Conservation (phyloP, 2,888 invertebrate genomes). For the Hyposoter dolosus region DNA sequence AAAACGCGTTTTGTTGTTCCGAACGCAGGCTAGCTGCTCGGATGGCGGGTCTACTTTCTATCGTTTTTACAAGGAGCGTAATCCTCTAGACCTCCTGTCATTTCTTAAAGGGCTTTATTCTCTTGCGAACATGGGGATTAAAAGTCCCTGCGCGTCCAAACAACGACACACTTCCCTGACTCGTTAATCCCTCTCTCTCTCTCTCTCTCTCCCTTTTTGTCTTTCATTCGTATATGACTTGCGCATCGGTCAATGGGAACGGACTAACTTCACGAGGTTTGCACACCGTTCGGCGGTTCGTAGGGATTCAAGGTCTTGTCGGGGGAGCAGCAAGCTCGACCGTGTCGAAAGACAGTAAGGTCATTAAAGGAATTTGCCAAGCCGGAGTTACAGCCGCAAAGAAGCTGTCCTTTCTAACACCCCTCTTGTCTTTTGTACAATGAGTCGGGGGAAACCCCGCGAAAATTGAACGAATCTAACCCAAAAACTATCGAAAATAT, state of each 20-base stretch:
- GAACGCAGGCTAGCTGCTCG: background rate
- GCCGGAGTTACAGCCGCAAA: constrained; percentile 3
- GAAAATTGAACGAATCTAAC: background rate
- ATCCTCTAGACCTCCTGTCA: constrained; percentile 6
- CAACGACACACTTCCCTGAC: constrained; percentile 55
- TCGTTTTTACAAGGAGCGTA: constrained; percentile 14
- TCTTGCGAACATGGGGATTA: background rate
- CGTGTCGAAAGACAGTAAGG: background rate
- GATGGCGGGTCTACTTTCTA: background rate
- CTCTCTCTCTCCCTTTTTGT: background rate
- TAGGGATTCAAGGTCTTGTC: background rate
- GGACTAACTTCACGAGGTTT: background rate
- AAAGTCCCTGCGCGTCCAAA: constrained; percentile 17
- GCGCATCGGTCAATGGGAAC: constrained; percentile 10
- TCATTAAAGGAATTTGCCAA: constrained; percentile 23
- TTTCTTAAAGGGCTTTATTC: constrained; percentile 14
- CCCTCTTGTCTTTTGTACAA: background rate
- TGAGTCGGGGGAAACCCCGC: constrained; percentile 22
- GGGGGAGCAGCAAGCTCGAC: background rate
- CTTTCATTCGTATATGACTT: background rate
- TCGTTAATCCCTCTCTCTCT: constrained; percentile 29
- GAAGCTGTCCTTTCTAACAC: constrained; percentile 20
- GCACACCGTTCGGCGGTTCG: background rate
- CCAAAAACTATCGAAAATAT: background rate
- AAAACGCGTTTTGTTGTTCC: background rate